These are phyloP conservation scores for Ylistrum balloti DNA, from an alignment of 1,140 invertebrate genomes.

Conservation along the genomic window DNA sequence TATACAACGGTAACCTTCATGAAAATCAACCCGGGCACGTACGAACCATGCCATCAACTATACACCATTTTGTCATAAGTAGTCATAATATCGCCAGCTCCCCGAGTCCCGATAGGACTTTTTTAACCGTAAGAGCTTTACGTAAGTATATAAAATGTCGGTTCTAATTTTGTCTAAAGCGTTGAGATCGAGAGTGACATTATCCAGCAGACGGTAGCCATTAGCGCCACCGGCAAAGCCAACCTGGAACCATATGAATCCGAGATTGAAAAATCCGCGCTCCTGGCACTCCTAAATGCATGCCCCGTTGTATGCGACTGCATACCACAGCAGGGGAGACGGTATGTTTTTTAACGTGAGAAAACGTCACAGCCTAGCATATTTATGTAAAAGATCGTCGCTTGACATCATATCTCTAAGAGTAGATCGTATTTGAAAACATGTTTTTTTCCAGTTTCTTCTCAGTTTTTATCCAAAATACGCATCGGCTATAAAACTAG, in stretches of 20 bases:
- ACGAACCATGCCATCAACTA: background rate
- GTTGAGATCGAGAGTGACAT: background rate
- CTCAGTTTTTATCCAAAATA: too few species aligned
- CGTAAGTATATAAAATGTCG: background rate
- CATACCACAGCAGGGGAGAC: background rate
- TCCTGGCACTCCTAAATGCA: background rate
- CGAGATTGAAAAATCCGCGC: background rate
- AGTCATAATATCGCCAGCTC: background rate
- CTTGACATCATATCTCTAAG: too few species aligned
- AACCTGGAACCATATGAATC: background rate
- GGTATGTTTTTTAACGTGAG: background rate
- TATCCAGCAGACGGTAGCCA: background rate
- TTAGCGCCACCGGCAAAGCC: background rate
- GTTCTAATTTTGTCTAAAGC: background rate
- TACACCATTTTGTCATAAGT: background rate
- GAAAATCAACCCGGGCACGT: background rate
- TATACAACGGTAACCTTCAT: background rate
- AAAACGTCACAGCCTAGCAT: background rate
- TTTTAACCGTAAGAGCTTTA: background rate
- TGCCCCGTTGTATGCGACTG: background rate
- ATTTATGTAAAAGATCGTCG: background rate
- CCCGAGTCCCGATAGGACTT: background rate
- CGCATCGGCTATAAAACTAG: too few species aligned
- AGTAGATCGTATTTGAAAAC: too few species aligned
- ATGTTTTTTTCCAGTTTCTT: too few species aligned